Evolutionary conservation across 37 sponge, comb jelly and placozoan species (phyloP), one percentile per base, ranked within the genome.

Genomic region (Ianthella basta): DNA sequence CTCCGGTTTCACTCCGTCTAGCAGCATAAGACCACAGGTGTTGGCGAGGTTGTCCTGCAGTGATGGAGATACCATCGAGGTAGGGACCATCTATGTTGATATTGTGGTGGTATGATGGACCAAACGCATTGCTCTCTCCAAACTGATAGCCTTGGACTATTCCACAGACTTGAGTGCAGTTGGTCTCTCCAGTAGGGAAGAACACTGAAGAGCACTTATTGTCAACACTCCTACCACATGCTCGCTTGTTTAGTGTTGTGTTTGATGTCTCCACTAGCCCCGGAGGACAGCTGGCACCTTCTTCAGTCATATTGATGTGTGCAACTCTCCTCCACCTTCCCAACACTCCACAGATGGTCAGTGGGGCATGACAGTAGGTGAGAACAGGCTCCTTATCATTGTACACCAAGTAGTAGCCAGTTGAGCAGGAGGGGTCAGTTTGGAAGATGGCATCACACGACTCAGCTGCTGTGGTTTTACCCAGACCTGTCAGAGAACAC

Each of bases 1-100:
- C 73, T 34, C 5, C 12, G 19, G 13, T 72, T 72, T 72, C 73
- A 72, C 19, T 19, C 37, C 39, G 12, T 72, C 73, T 72, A 33
- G 39, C 73, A 38, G 73, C 73, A 72, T 72, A 72, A 20, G 73
- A 20, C 73, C 73, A 72, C 37, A 72, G 37, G 41, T 72, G 73
- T 12, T 32, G 73, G 36, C 73, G 73, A 37, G 73, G 73, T 13
- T 36, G 36, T 72, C 73, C 73, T 37, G 20, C 16, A 40, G 73
- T 72, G 10, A 72, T 72, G 41, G 73, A 72, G 41, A 72, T 72
- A 37, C 73, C 73, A 72, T 72, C 73, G 13, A 72, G 40, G 36
- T 72, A 72, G 13, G 35, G 73, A 72, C 73, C 19, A 37, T 72
- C 39, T 12, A 72, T 72, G 29, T 23, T 23, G 30, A 10, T 37